Evolutionary conservation across 2,888 invertebrate species (phyloP).

Genomic region (Pollenia griseotomentosa): DNA sequence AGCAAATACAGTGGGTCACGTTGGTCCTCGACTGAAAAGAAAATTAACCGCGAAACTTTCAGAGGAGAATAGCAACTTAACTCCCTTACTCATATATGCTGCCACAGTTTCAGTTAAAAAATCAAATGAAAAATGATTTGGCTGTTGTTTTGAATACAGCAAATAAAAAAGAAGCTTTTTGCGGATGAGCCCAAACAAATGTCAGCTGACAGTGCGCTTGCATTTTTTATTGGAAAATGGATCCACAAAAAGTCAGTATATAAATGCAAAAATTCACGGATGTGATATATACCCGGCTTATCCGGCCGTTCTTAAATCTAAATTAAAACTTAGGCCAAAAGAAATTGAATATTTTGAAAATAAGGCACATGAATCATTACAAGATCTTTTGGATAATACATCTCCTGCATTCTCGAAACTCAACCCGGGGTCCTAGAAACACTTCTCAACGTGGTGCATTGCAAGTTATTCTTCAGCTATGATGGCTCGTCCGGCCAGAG

Average conservation of each 20-base stretch:
- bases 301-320: slow-evolving; percentile 36
- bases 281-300: slow-evolving; percentile 35
- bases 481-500: neutral
- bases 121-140: too few species aligned
- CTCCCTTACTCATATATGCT: slow-evolving; percentile 52
- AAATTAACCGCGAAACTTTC: too few species aligned
- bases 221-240: slow-evolving; percentile 20
- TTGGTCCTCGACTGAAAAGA: slow-evolving; percentile 60
- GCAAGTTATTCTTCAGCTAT: slow-evolving; percentile 38
- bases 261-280: slow-evolving; percentile 36
- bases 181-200: too few species aligned
- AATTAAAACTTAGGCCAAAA: slow-evolving; percentile 33
- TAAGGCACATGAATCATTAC: slow-evolving; percentile 35
- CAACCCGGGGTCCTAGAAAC: slow-evolving; percentile 42
- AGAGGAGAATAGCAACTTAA: too few species aligned
- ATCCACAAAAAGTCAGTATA: slow-evolving; percentile 38
- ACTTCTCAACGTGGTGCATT: slow-evolving; percentile 46
- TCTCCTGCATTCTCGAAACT: slow-evolving; percentile 40
- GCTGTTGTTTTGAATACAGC: too few species aligned
- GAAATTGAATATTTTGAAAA: slow-evolving; percentile 30
- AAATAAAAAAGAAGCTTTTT: too few species aligned
- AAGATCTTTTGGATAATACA: slow-evolving; percentile 46
- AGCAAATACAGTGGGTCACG: slow-evolving; percentile 61
- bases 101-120: slow-evolving; percentile 60
- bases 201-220: too few species aligned